Evolutionary conservation across 23 tunicate species (phyloP), one percentile per base, ranked within the genome.

Genomic region (Diplosoma virens): DNA sequence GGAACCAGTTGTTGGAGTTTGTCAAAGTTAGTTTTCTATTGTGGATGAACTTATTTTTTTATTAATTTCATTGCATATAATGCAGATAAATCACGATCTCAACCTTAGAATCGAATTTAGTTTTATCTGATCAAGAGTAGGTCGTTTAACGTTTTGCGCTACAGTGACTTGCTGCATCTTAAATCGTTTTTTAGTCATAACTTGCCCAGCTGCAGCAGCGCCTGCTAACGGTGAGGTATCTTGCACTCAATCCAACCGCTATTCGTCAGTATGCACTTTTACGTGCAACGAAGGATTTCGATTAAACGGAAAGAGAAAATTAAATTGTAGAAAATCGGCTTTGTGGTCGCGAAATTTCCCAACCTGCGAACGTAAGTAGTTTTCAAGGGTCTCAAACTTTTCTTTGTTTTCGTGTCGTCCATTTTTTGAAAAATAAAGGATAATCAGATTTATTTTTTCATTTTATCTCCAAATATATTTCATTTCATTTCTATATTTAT

Each of bases 201-300:
- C 87, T 1, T 82, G 87, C 47, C 53, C 66, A 25, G 30, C 21
- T 0, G 73, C 75, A 20, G 34, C 29, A 11, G 53, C 87, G 30
- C 87, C 87, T 1, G 56, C 65, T 30, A 68, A 92, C 61, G 92
- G 97, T 17, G 37, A 58, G 0, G 50, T 92, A 52, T 33, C 14
- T 16, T 92, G 99, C 73, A 63, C 77, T n/a, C 54, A 20, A 1
- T 77, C 53, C 25, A 79, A 54, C 59, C 46, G 27, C 23, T 79
- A 46, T 47, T 33, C 47, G 16, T 87, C 95, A 7, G 60, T 58
- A 2, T 94, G 99, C 48, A 66, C 73, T 24, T 87, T 79, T 34
- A 24, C 77, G 1, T 94, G 99, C 58, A 79, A 87, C 30, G 90
- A 79, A 30, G 99, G 99, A 1, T 88, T 69, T 54, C 79, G 79